Base-by-base conservation (phyloP, 2,888 invertebrate species). In the Hyposoter didymator region DNA sequence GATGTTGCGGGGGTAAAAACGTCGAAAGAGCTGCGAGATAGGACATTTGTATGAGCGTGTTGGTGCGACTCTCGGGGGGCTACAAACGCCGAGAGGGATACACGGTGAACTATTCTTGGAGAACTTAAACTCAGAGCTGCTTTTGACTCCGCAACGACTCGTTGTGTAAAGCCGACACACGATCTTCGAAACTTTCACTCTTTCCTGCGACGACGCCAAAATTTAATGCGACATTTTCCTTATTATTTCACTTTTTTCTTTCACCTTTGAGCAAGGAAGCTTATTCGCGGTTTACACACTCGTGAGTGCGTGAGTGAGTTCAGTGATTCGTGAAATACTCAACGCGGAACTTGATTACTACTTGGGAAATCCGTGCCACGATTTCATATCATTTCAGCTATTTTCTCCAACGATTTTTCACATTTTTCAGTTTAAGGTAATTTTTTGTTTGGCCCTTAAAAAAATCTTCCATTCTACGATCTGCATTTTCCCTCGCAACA, bases 31-130 rank as follows among this genome's bases (percentile, higher is more conserved):
- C 47, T 59, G 19, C 74, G 43, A 64, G 83, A 82, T 80, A 73
- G 59, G 62, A 45, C 8, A 22, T 43, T 17, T 5, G 22, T 55
- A 55, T 73, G 28, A 14, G 43, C 43, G 74, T 74, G 62, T 39
- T 8, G 47, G 32, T 66, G 72, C 47, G 76, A 74, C 72, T 79
- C 75, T 66, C 78, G 85, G 86, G 81, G 83, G 84, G 84, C 82
- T 84, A 76, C 78, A 86, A 87, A 87, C 84, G 87, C 32, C 87
- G 88, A 84, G 87, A 87, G 87, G 87, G 91, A 90, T 88, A 69
- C 90, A 89, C 89, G 45, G 35, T 66, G 87, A 89, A 93, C 93
- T 94, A 94, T 94, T 94, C 93, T 94, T 91, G 93, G 93, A 93
- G 90, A 91, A 92, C 92, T 90, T 90, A 86, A 91, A 67, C 90